These are phyloP conservation scores for Danio kyathit DNA, from an alignment of 2,797 vertebrate genomes.

Conservation along the genomic window DNA sequence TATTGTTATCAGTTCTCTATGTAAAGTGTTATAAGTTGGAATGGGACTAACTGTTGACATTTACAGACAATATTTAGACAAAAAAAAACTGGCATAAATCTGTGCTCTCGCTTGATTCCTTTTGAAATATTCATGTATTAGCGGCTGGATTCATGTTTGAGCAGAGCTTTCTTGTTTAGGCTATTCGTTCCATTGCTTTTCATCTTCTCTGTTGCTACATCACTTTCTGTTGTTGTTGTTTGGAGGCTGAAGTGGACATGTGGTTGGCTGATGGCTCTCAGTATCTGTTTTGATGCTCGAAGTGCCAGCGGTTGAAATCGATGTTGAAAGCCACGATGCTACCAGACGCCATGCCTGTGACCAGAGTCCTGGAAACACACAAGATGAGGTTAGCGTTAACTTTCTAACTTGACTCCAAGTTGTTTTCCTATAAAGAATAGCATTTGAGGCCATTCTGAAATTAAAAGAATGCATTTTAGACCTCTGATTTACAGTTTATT, in stretches of 20 bases:
- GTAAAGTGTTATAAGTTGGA: conserved; percentile 48
- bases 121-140: background rate
- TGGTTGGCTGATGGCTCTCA: conserved; percentile 70
- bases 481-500: too few species aligned
- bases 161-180: background rate
- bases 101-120: conserved; percentile 26
- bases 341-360: conserved; percentile 98
- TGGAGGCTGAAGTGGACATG: background rate
- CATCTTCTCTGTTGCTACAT: background rate
- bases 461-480: too few species aligned
- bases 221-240: background rate
- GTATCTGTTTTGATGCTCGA: conserved; percentile 97
- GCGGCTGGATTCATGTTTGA: too few species aligned
- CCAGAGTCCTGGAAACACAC: conserved; percentile 88
- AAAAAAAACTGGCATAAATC: conserved; percentile 24
- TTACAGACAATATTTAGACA: conserved; percentile 37
- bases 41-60: background rate
- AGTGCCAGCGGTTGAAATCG: conserved; percentile 99
- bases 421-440: too few species aligned
- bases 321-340: conserved; percentile 99
- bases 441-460: too few species aligned
- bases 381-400: background rate
- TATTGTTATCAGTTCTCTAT: conserved; percentile 23
- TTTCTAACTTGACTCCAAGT: too few species aligned
- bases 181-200: background rate